Evolutionary conservation across 64 coral and sea anemone species (phyloP).

Genomic region (Trachythela sp.): DNA sequence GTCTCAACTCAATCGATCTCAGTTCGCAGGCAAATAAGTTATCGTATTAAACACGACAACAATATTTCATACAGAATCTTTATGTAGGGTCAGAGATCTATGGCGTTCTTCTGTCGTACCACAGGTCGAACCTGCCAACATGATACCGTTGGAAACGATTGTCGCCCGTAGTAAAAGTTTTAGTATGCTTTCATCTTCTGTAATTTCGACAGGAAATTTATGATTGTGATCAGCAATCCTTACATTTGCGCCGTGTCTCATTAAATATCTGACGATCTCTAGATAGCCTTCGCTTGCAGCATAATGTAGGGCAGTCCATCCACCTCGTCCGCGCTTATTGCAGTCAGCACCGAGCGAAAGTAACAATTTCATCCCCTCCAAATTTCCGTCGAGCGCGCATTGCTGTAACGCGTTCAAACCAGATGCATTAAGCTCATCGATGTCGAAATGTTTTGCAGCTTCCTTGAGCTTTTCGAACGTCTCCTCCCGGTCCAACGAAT

Average conservation of each 20-base stretch:
- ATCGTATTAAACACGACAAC: too few relatives aligned
- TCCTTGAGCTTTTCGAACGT: slow-evolving; percentile 3
- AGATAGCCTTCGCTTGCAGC: slow-evolving; percentile 87
- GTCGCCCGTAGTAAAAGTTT: slow-evolving; percentile 76
- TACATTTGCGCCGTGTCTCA: slow-evolving; percentile 69
- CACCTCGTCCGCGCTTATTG: slow-evolving; percentile 71
- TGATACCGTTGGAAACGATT: background rate
- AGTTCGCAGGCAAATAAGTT: too few relatives aligned
- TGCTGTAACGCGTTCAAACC: slow-evolving; percentile 85
- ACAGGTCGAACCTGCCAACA: background rate
- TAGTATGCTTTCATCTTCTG: slow-evolving; percentile 81
- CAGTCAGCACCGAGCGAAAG: slow-evolving; percentile 77
- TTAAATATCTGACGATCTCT: slow-evolving; percentile 70
- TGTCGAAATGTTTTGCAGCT: slow-evolving; percentile 46
- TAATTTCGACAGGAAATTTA: slow-evolving; percentile 79
- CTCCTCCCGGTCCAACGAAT: background rate
- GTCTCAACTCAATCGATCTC: too few relatives aligned
- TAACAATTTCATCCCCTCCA: slow-evolving; percentile 71
- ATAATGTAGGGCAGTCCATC: slow-evolving; percentile 82
- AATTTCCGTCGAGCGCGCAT: slow-evolving; percentile 75
- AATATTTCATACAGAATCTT: background rate
- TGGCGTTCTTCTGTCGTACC: background rate
- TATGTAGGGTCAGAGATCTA: background rate
- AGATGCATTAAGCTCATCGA: slow-evolving; percentile 80
- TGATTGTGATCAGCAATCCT: slow-evolving; percentile 65